Percentiles rank a stretch among this genome's conserved stretches.
Evolutionary conservation across 2,797 vertebrate species (phyloP).

Genomic region (Acipenser ruthenus): DNA sequence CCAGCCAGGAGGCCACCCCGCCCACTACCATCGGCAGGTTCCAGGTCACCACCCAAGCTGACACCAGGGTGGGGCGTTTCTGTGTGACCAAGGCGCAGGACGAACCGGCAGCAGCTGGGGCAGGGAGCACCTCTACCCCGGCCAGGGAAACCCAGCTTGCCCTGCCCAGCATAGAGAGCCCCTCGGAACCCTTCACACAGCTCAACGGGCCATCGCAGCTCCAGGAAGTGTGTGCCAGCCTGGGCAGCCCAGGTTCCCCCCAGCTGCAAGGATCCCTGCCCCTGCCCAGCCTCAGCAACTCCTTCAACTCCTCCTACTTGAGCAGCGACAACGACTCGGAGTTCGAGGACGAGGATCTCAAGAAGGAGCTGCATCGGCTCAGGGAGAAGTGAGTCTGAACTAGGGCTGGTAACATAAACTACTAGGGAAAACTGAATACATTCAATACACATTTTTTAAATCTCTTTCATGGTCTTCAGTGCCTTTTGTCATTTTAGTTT

Average conservation of each 20-base stretch:
- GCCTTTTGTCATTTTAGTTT: not conserved
- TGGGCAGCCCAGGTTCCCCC: conserved; percentile 42
- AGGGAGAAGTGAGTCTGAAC: conserved; percentile 74
- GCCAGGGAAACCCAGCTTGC: conserved; percentile 1
- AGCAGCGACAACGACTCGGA: conserved; percentile 84
- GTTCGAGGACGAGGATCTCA: conserved; percentile 82
- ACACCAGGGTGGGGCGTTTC: conserved; percentile 74
- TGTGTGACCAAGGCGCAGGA: conserved; percentile 67
- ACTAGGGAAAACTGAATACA: not conserved
- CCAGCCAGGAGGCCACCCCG: conserved; percentile 40
- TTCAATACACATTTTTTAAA: not conserved
- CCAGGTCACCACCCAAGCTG: conserved; percentile 66
- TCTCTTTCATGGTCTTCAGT: not conserved
- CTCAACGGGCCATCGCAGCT: conserved; percentile 31
- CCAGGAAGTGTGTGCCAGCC: not conserved
- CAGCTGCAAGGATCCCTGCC: conserved; percentile 60
- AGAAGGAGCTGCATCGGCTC: conserved; percentile 74
- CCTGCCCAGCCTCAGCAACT: conserved; percentile 56
- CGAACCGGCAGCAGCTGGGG: conserved; percentile 26
- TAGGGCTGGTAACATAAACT: not conserved
- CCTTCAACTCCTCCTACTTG: conserved; percentile 71
- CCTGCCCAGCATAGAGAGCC: conserved; percentile 30
- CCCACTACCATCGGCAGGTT: conserved; percentile 77
- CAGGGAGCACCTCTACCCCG: conserved; percentile 8
- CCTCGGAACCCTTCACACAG: conserved; percentile 21